Evolutionary conservation across 23 tunicate species (phyloP).

Genomic region (Trididemnum miniatum): DNA sequence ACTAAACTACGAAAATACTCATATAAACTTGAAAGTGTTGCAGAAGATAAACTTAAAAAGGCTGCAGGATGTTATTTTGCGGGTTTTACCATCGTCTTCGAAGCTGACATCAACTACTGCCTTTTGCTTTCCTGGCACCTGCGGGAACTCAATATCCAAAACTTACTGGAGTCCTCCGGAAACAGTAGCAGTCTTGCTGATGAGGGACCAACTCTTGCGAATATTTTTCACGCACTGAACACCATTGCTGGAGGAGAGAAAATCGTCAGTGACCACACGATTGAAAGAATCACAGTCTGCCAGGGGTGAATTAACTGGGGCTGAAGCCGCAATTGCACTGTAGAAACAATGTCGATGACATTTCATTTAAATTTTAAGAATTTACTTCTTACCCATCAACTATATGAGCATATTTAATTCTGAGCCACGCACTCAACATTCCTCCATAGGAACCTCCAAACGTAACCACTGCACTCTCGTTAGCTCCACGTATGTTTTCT

Average conservation of each 20-base stretch:
- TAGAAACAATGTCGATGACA: not conserved
- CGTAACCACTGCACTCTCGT: conserved; percentile 48
- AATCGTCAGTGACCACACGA: conserved; percentile 67
- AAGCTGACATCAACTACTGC: too few species aligned
- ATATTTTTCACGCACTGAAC: conserved; percentile 62
- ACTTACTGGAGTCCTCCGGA: conserved; percentile 55
- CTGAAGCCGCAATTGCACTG: conserved; percentile 83
- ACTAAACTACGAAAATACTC: too few species aligned
- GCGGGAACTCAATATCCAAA: too few species aligned
- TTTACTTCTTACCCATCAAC: conserved; percentile 62
- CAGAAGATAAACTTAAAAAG: too few species aligned
- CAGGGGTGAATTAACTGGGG: conserved; percentile 69
- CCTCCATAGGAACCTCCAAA: conserved; percentile 96
- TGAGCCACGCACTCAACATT: conserved; percentile 81
- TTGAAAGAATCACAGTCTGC: conserved; percentile 47
- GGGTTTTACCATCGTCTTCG: too few species aligned
- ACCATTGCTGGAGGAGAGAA: conserved; percentile 32
- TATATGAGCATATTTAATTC: conserved; percentile 71
- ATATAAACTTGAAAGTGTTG: too few species aligned
- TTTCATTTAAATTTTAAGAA: too few species aligned
- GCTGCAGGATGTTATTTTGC: too few species aligned
- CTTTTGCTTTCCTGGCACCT: too few species aligned
- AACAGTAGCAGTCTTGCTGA: conserved; percentile 39
- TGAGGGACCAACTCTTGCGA: conserved; percentile 55
- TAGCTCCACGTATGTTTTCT: conserved; percentile 16